phyloP scores from a whole-genome alignment of 2,797 vertebrate species.

The Enteromius mattozi region DNA sequence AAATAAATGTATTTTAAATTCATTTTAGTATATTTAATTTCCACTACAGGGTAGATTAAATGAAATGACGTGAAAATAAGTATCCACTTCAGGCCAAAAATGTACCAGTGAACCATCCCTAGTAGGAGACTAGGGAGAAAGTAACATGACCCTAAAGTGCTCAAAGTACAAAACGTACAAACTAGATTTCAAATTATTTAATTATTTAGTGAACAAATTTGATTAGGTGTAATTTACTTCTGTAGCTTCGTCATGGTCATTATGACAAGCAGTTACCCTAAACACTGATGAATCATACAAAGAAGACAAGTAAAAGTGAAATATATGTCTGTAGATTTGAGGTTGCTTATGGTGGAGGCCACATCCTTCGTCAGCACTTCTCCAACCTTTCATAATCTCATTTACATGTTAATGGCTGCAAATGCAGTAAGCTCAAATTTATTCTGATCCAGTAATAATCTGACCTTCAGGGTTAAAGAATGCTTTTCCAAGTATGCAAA shows the following conservation, averaged over 20 bases:
- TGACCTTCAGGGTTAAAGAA: constrained; percentile 18
- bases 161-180: neutral
- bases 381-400: constrained; percentile 35
- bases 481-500: constrained; percentile 27
- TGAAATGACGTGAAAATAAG: neutral
- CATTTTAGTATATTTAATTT: neutral
- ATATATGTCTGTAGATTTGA: constrained; percentile 26
- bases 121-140: neutral
- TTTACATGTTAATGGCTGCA: constrained; percentile 58
- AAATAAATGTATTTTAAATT: neutral
- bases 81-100: neutral
- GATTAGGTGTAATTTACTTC: constrained; percentile 15
- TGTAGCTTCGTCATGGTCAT: constrained; percentile 10
- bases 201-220: constrained; percentile 4
- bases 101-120: neutral
- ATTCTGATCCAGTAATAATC: constrained; percentile 34
- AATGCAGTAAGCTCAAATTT: constrained; percentile 36
- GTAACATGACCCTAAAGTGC: neutral
- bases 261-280: neutral
- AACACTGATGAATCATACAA: constrained; percentile 7
- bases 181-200: constrained; percentile 18
- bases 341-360: neutral
- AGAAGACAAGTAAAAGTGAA: constrained; percentile 6
- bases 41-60: neutral
- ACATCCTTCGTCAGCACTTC: constrained; percentile 43